Evolutionary conservation across 2,888 invertebrate genomes (phyloP), one percentile per base, ranked within the genome.

Genomic region (Stictocephala bisonia): DNA sequence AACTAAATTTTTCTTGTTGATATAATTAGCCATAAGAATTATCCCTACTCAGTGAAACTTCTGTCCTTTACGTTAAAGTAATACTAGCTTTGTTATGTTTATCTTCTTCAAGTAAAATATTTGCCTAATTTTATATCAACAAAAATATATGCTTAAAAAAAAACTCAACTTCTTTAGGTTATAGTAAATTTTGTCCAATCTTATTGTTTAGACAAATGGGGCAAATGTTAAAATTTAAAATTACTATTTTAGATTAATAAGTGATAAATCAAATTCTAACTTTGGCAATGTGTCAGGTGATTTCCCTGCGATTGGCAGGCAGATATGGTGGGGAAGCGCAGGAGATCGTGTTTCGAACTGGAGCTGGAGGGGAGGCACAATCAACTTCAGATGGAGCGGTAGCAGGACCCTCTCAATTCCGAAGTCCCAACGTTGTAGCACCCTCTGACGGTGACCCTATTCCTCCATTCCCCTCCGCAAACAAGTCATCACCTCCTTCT

Each of bases 381-480:
- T 44, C 64, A 2, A 58, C 44, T 44, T 24, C 58, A 26, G 71
- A 75, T 53, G 72, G 75, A 29, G 69, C 76, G 58, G 71, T 58
- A 18, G 64, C 75, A 29, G 75, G 77, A 40, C 71, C 84, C 83
- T 74, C 79, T 82, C 79, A 80, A 71, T 86, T 85, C 78, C 81
- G 82, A 72, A 85, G 85, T 74, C 96, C 96, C 53, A 95, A 95
- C 85, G 95, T 95, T 76, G 93, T 95, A 77, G 94, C 94, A 78
- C 94, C 95, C 2, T 90, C 90, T 86, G 93, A 93, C 82, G 91
- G 91, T 79, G 92, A 92, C 85, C 87, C 87, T 79, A 85, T 84
- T 82, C 87, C 84, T 53, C 83, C 83, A 18, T 81, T 83, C 75
- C 82, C 81, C 71, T 80, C 80, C 31, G 79, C 75, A 82, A 84